A percentile compares a stretch with the other conserved stretches of the same genome.
These are phyloP conservation scores for Sylvia borin DNA, from an alignment of 2,797 vertebrate species.

Conservation along the genomic window DNA sequence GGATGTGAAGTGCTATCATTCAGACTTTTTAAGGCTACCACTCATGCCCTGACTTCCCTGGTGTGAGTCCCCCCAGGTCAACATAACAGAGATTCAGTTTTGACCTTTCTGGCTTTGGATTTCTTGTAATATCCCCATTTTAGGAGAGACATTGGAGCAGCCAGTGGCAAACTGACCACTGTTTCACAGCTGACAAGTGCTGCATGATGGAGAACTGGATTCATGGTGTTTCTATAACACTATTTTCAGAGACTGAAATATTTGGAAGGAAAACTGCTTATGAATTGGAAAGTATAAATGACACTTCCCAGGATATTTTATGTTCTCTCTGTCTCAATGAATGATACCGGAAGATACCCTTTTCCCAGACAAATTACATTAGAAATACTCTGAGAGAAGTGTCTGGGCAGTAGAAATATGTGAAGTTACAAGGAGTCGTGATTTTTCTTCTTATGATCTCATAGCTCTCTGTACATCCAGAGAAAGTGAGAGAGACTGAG, in stretches of 20 bases:
- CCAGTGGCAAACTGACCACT: background rate
- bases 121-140: background rate
- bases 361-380: background rate
- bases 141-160: background rate
- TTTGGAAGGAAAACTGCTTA: background rate
- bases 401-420: background rate
- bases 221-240: background rate
- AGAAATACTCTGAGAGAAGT: background rate
- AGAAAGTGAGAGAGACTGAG: background rate
- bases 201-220: background rate
- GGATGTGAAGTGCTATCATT: background rate
- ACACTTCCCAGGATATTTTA: background rate
- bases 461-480: background rate
- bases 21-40: background rate
- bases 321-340: background rate
- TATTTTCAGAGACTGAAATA: background rate
- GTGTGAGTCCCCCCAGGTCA: background rate
- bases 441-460: background rate
- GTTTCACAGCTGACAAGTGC: background rate
- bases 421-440: background rate
- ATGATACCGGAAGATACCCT: background rate
- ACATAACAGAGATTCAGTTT: background rate
- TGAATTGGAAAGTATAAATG: background rate
- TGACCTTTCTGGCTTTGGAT: background rate
- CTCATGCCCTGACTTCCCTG: background rate